These are phyloP conservation scores for Diarsia mendica DNA, from an alignment of 2,888 invertebrate genomes.

Conservation along the genomic window DNA sequence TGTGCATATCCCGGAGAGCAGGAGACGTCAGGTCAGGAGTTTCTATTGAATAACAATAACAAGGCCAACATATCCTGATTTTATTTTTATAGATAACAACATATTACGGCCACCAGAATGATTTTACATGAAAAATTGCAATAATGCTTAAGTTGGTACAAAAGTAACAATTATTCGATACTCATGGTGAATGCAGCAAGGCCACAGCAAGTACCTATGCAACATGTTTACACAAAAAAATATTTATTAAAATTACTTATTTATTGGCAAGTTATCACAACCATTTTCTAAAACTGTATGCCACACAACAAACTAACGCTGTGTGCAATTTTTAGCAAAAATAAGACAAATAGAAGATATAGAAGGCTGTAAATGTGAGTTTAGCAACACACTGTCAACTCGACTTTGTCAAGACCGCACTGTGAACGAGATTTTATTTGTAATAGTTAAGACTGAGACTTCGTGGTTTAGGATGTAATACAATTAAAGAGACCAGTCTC, in stretches of 20 bases:
- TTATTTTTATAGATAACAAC: neutral
- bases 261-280: too few relatives aligned
- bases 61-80: neutral
- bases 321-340: conserved; percentile 16
- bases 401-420: neutral
- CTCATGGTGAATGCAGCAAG: neutral
- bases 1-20: neutral
- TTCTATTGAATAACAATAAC: neutral
- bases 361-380: neutral
- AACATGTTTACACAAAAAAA: too few relatives aligned
- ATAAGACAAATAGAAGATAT: conserved; percentile 23
- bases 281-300: neutral
- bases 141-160: too few relatives aligned
- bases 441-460: neutral
- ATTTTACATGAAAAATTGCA: neutral
- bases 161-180: neutral
- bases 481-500: neutral
- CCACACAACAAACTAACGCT: conserved; percentile 38
- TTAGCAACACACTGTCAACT: conserved; percentile 25
- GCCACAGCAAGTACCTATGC: too few relatives aligned
- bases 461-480: neutral
- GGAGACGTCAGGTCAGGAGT: neutral
- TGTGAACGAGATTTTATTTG: conserved; percentile 20
- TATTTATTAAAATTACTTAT: too few relatives aligned
- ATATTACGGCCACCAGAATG: neutral